Conservation (phyloP, 2,797 vertebrate species). For the Nothura maculosa region DNA sequence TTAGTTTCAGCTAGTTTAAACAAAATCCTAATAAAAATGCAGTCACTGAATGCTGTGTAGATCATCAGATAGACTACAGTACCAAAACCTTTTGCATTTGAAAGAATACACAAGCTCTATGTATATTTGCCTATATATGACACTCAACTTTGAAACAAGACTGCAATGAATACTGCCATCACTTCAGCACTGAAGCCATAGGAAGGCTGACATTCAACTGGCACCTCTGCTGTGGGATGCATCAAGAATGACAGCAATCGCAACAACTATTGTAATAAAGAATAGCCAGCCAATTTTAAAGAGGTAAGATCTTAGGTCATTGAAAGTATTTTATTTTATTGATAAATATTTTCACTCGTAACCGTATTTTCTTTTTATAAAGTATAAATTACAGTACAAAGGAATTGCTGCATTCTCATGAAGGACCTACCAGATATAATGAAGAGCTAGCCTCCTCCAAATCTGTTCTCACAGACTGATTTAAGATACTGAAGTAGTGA, state of each 20-base stretch:
- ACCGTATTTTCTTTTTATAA: background rate
- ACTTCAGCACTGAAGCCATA: background rate
- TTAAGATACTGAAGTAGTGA: background rate
- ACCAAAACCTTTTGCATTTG: background rate
- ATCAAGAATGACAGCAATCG: background rate
- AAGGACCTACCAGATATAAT: fast-evolving
- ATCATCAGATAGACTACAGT: background rate
- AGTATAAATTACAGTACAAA: background rate
- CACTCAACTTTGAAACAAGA: background rate
- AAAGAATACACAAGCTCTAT: background rate
- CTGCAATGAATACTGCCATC: background rate
- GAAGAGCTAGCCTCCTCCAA: background rate
- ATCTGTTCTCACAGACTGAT: background rate
- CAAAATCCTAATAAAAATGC: background rate
- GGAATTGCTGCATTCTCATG: background rate
- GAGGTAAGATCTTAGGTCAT: background rate
- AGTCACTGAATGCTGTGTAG: background rate
- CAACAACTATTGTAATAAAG: background rate
- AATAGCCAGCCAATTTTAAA: background rate
- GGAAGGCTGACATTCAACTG: background rate
- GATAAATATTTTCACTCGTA: background rate
- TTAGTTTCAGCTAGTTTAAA: background rate
- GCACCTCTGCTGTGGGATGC: constrained; percentile 55
- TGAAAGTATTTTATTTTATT: background rate
- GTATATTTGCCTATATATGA: background rate